Evolutionary conservation across 2,113 vertebrate genomes (phyloP).

Genomic region (Actenoides lindsayi): DNA sequence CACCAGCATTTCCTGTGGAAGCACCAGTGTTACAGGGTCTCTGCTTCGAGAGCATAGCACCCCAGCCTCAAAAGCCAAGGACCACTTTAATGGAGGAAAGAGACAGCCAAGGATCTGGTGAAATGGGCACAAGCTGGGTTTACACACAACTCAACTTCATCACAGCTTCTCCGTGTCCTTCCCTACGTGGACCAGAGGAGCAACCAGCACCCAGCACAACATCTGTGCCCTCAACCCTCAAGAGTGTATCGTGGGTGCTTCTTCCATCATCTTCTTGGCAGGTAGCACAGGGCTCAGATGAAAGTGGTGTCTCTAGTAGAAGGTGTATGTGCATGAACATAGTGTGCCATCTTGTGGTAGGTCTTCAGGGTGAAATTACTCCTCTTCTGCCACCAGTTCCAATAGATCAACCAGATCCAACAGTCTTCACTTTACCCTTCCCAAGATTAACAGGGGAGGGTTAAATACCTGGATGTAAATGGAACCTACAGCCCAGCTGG

Average conservation of each 20-base stretch:
- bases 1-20: slow-evolving; percentile 67
- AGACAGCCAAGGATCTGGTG: background rate
- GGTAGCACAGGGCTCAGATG: background rate
- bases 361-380: background rate
- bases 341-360: background rate
- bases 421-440: background rate
- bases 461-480: background rate
- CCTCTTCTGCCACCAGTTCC: background rate
- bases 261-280: background rate
- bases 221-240: background rate
- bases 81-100: background rate
- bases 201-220: background rate
- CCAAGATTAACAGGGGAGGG: background rate
- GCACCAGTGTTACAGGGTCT: background rate
- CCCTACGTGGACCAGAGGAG: background rate
- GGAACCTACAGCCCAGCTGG: background rate
- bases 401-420: no score
- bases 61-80: background rate
- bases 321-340: background rate
- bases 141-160: background rate
- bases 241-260: background rate
- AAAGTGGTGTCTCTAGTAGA: background rate
- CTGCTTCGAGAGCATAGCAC: background rate
- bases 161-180: background rate
- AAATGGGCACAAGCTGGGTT: background rate